Evolutionary conservation across 1,140 invertebrate genomes (phyloP), one percentile per base, ranked within the genome.

Genomic region (Drosophila baimaii): DNA sequence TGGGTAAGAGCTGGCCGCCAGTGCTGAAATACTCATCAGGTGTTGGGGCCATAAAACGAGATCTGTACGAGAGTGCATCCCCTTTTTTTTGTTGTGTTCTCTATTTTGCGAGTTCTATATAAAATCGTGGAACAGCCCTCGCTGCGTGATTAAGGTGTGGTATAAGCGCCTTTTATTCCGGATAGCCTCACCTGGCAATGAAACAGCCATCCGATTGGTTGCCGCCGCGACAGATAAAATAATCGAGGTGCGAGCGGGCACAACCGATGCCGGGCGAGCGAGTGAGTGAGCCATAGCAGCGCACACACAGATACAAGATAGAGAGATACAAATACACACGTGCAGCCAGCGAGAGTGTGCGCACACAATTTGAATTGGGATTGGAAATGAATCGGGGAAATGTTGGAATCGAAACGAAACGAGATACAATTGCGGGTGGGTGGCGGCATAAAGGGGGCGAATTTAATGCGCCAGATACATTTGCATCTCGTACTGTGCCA

Each of bases 171-270:
- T 74, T 79, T 82, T 82, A 82, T 84, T 83, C 55, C 65, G 46
- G 46, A 76, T 76, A 76, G 70, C 71, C 76, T 77, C 85, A 88
- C 84, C 84, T 88, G 84, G 80, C 80, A 61, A 88, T 88, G 84
- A 89, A 84, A 88, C 84, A 65, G 73, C 73, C 41, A 78, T 89
- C 57, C 63, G 80, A 88, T 88, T 88, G 84, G 84, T 54, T 89
- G 80, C 49, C 78, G 49, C 46, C 58, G 41, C 33, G 46, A 61
- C 82, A 85, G 75, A 88, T 84, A 68, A 89, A 88, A 88, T 88
- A 84, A 88, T 88, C 83, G 55, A 65, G 35, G 61, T 61, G 84
- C 63, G 80, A 73, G 66, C 52, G 52, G 54, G 46, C 3, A 29
- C 72, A 49, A 51, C 63, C 41, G 46, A 13, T 55, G 33, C 31